Evolutionary conservation across 2,113 vertebrate species (phyloP).

Genomic region (Prolemur simus): DNA sequence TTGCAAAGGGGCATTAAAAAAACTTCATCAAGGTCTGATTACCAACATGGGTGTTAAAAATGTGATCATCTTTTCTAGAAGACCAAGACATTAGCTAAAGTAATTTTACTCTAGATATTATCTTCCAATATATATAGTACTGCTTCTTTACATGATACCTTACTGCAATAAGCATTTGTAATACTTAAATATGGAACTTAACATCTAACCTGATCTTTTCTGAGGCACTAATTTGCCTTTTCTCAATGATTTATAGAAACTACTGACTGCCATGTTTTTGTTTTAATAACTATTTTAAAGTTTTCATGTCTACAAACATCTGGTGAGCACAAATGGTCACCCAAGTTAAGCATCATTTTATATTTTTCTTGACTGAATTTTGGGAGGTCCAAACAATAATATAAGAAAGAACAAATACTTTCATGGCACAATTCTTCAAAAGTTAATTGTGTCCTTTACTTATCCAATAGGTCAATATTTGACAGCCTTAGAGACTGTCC

Average conservation of each 20-base stretch:
- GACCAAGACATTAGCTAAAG: not conserved
- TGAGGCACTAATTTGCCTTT: not conserved
- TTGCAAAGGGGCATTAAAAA: not conserved
- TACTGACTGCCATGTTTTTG: not conserved
- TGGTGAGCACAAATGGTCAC: not conserved
- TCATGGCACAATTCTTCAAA: not conserved
- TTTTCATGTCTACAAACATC: not conserved
- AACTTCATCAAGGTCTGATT: not conserved
- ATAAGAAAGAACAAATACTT: not conserved
- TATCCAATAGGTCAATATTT: not conserved
- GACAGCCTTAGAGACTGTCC: not conserved
- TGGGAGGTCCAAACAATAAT: not conserved
- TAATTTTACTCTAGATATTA: not conserved
- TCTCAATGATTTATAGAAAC: not conserved
- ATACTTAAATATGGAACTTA: not conserved
- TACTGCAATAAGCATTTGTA: not conserved
- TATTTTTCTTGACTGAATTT: not conserved
- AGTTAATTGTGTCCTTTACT: constrained; percentile 36
- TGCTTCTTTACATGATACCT: not conserved
- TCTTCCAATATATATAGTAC: not conserved
- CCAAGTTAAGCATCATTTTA: not conserved
- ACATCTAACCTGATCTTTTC: not conserved
- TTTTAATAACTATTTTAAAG: not conserved
- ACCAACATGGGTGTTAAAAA: not conserved
- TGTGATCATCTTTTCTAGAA: not conserved